phyloP scores from a whole-genome alignment of 1,140 invertebrate species.

The Heliconius congener region DNA sequence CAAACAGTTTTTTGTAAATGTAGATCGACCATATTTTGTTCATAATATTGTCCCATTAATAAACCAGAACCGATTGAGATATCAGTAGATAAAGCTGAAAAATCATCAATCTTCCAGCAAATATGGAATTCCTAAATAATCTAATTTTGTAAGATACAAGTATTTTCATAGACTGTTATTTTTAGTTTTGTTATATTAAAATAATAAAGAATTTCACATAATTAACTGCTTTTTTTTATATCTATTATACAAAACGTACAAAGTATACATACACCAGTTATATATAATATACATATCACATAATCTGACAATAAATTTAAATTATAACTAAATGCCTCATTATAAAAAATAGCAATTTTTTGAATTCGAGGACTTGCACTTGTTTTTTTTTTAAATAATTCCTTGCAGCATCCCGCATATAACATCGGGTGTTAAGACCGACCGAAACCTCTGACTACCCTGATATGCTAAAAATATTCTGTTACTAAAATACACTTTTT shows the following conservation, averaged over 20 bases:
- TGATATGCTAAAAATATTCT: too few relatives aligned
- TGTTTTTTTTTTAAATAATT: too few relatives aligned
- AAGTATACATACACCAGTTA: too few relatives aligned
- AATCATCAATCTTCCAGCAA: slow-evolving; percentile 36
- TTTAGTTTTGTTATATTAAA: not conserved
- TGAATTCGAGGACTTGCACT: not conserved
- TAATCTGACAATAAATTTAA: too few relatives aligned
- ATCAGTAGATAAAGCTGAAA: too few relatives aligned
- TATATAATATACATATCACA: too few relatives aligned
- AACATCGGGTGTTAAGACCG: too few relatives aligned
- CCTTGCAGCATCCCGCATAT: too few relatives aligned
- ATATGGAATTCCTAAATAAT: slow-evolving; percentile 37
- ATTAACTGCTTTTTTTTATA: not conserved
- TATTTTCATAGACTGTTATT: not conserved
- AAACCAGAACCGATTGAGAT: slow-evolving; percentile 36
- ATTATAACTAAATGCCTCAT: too few relatives aligned
- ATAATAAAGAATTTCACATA: not conserved
- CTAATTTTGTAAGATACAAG: slow-evolving; percentile 4
- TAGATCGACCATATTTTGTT: too few relatives aligned
- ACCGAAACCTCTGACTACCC: too few relatives aligned
- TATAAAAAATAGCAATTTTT: not conserved
- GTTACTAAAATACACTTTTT: not conserved
- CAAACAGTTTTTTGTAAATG: slow-evolving; percentile 41
- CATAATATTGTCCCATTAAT: slow-evolving; percentile 30
- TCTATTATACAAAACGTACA: too few relatives aligned